A percentile compares a stretch with the other conserved stretches of the same genome.
phyloP scores from a whole-genome alignment of 1,140 invertebrate genomes.

The Meteorus sp. region DNA sequence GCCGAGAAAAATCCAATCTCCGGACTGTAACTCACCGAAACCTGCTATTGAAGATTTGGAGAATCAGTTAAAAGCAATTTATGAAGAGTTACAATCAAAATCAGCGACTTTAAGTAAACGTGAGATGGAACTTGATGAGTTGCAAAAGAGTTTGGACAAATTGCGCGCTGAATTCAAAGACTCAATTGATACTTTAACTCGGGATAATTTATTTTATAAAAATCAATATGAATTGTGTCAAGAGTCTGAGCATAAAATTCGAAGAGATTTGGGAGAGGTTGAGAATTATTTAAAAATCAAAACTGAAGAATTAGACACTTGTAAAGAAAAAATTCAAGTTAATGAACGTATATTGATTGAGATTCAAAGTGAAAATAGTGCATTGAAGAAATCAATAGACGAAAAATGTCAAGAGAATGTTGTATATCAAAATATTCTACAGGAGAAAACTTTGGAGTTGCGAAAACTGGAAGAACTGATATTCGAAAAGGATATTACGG shows the following conservation, averaged over 20 bases:
- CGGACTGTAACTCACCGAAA: background rate
- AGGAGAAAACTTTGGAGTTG: conserved; percentile 41
- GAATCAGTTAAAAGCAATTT: conserved; percentile 59
- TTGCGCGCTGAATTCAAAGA: conserved; percentile 60
- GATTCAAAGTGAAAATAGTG: conserved; percentile 62
- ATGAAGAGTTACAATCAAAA: conserved; percentile 59
- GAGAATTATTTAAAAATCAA: conserved; percentile 61
- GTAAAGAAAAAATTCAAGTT: conserved; percentile 62
- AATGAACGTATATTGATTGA: conserved; percentile 66
- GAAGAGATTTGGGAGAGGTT: conserved; percentile 61
- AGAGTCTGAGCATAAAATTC: conserved; percentile 61
- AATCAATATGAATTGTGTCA: conserved; percentile 60
- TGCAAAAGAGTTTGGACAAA: conserved; percentile 63
- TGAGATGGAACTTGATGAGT: conserved; percentile 58
- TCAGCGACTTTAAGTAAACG: conserved; percentile 59
- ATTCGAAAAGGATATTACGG: conserved; percentile 46
- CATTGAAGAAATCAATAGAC: conserved; percentile 56
- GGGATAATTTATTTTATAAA: conserved; percentile 64
- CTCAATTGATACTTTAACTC: conserved; percentile 59
- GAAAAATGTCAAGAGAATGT: conserved; percentile 38
- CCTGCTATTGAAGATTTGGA: conserved; percentile 54
- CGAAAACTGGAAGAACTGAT: conserved; percentile 40
- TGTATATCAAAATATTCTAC: conserved; percentile 31
- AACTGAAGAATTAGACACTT: conserved; percentile 61
- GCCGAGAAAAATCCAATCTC: background rate